Evolutionary conservation across 2,888 invertebrate species (phyloP), one percentile per base, ranked within the genome.

Genomic region (Lottia gigantea): DNA sequence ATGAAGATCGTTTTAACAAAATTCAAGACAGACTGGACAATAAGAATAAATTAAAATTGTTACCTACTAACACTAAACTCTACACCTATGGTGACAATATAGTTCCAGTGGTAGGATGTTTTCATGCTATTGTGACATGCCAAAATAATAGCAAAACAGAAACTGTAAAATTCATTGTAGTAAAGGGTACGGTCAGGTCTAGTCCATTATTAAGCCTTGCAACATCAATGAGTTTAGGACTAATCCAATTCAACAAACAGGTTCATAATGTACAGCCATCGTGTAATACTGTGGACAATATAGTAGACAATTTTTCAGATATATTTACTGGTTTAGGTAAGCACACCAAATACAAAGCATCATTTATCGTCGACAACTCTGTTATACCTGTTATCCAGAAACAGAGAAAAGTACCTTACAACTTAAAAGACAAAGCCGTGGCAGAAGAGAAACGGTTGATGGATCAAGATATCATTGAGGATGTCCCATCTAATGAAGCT

Each of bases 401-500:
- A 55, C 55, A 55, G 23, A n/a, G 55, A n/a, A n/a, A 55, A 23
- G 16, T 55, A 8, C 19, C 55, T 19, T 55, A n/a, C 11, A 55
- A 55, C 12, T 55, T 55, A 55, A 19, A 55, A 55, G 55, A 55
- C 8, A 55, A 19, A 23, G 55, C 55, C 8, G 8, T 55, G 7
- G 19, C n/a, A 19, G 55, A 55, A 55, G 55, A 55, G 23, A 55
- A 55, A n/a, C n/a, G 55, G 23, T 55, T 55, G 23, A 55, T 55
- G 55, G 55, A 55, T 12, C n/a, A 55, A 11, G 55, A 55, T 55
- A 55, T 55, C n/a, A 55, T 55, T 3, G 55, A 55, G 23, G n/a
- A 19, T 55, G 55, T 55, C n/a, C 55, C 55, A 66, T 74, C 63
- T 46, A 65, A 64, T 31, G 71, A 72, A 45, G 62, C 70, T 12